Evolutionary conservation across 1,140 invertebrate genomes (phyloP).

Genomic region (Sycophila sp.): DNA sequence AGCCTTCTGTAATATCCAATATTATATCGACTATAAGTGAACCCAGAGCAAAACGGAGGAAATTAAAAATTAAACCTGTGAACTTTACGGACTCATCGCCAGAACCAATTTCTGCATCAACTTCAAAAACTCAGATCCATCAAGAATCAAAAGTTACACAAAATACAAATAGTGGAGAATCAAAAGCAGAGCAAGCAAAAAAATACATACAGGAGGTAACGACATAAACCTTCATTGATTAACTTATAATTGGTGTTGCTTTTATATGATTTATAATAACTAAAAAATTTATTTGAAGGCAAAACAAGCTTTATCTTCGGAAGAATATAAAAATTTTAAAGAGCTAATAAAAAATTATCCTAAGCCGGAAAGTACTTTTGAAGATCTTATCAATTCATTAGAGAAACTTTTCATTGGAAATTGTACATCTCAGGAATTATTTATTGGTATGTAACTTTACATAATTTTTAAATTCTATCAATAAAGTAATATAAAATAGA

Average conservation of each 20-base stretch:
- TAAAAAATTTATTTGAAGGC: conserved; percentile 64
- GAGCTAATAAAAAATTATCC: conserved; percentile 68
- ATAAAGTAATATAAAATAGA: neutral
- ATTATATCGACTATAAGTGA: conserved; percentile 49
- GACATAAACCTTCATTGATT: conserved; percentile 9
- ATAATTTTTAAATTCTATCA: neutral
- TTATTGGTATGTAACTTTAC: conserved; percentile 64
- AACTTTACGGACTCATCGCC: conserved; percentile 44
- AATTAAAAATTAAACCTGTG: conserved; percentile 65
- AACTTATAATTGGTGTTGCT: too few relatives aligned
- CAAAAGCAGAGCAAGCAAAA: conserved; percentile 50
- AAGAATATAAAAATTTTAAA: conserved; percentile 71
- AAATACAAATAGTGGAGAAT: conserved; percentile 2
- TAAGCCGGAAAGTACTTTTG: conserved; percentile 68
- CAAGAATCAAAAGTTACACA: neutral
- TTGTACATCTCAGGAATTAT: conserved; percentile 68
- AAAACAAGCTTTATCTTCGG: conserved; percentile 65
- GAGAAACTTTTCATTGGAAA: conserved; percentile 65
- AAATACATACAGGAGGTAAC: conserved; percentile 53
- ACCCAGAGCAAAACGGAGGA: conserved; percentile 64
- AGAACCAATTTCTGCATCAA: conserved; percentile 50
- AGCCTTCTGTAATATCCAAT: conserved; percentile 32
- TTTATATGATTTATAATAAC: conserved; percentile 56
- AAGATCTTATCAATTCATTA: conserved; percentile 65
- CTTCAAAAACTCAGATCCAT: conserved; percentile 37